Conservation (phyloP, 2,113 vertebrate species). For the Corvus hawaiiensis region DNA sequence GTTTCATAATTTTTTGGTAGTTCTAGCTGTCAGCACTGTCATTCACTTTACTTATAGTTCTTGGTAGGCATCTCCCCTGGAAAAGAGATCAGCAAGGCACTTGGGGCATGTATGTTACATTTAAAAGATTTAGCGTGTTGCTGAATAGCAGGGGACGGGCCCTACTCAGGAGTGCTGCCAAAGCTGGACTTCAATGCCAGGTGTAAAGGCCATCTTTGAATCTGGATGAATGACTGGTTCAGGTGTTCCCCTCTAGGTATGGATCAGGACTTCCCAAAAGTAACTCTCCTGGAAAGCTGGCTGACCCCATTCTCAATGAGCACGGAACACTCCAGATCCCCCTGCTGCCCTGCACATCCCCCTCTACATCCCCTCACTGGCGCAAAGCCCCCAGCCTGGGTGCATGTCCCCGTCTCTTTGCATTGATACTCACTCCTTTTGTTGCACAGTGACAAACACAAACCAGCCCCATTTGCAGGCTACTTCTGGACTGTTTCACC, state of each 20-base stretch:
- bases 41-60: background rate
- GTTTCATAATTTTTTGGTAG: background rate
- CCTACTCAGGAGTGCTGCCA: background rate
- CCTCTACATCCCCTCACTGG: background rate
- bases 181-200: background rate
- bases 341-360: background rate
- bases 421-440: background rate
- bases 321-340: background rate
- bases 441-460: background rate
- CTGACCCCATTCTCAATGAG: accelerated
- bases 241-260: background rate
- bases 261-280: accelerated
- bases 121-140: background rate
- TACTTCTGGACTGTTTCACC: background rate
- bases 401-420: background rate
- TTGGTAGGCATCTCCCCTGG: background rate
- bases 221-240: background rate
- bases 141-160: background rate
- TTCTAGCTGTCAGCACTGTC: background rate
- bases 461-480: background rate
- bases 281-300: background rate
- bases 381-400: accelerated
- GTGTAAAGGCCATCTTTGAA: background rate
- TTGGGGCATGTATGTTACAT: background rate
- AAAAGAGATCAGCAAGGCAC: background rate